Conservation (phyloP, 1,140 invertebrate species). For the Vanessa atalanta region DNA sequence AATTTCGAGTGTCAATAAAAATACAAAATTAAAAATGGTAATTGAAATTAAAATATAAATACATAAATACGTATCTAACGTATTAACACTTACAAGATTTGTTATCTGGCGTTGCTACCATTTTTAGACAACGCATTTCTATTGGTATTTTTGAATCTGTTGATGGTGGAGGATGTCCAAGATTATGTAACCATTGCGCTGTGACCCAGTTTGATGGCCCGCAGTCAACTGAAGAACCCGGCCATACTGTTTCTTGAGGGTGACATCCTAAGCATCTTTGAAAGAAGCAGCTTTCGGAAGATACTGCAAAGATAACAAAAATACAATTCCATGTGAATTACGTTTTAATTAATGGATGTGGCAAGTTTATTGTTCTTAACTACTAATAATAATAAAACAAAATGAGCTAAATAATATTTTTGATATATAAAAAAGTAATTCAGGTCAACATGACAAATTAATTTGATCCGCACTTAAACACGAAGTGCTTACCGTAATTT, state of each 20-base stretch:
- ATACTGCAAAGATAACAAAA: conserved; percentile 44
- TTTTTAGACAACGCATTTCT: conserved; percentile 72
- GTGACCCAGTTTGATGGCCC: conserved; percentile 66
- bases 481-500: conserved; percentile 11
- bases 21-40: neutral
- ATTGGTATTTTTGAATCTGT: conserved; percentile 65
- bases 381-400: neutral
- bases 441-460: conserved; percentile 28
- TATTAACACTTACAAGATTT: conserved; percentile 70
- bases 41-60: neutral
- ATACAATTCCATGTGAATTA: neutral
- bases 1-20: neutral
- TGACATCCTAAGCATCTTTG: conserved; percentile 68
- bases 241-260: conserved; percentile 54
- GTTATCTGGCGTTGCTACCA: conserved; percentile 75
- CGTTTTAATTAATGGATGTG: neutral
- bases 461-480: conserved; percentile 23
- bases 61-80: neutral
- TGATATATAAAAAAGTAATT: neutral
- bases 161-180: conserved; percentile 66
- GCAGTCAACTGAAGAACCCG: conserved; percentile 54
- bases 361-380: too few relatives aligned
- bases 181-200: conserved; percentile 67
- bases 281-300: conserved; percentile 63
- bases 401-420: neutral